Base-by-base conservation (phyloP, 2,888 invertebrate genomes). In the Podabrus alpinus region DNA sequence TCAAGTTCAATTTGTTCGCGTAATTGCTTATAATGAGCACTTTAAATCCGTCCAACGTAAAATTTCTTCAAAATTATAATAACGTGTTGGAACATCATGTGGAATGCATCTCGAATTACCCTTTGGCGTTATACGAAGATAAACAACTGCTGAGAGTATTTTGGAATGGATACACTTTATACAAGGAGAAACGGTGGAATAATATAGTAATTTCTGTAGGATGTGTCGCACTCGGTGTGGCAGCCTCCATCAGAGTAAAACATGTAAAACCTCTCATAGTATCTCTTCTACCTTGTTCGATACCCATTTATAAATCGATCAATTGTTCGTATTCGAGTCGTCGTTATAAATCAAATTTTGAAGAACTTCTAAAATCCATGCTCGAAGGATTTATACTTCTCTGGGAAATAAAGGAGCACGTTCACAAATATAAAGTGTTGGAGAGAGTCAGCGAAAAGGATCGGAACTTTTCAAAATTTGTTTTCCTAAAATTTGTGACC, bases 101-200 rank as follows among this genome's bases (percentile, higher is more conserved):
- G 4, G 59, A 71, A 15, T 60, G 73, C 10, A 76, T 76, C 61
- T 69, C 72, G 16, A 59, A 71, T n/a, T 76, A 73, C 11, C 61
- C 45, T 11, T n/a, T 76, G 17, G 16, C 69, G 2, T 29, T 76
- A 16, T 71, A 76, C 61, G 76, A 76, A 66, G 76, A 76, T n/a
- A 66, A 66, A 59, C 45, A 71, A 15, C 59, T 76, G 16, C 9
- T 76, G 0, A 16, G 66, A 15, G 71, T 66, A 9, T 76, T 72
- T 60, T 76, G 76, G 76, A 45, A 69, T 21, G 71, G 62, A 45
- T 62, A 24, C 11, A 4, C 64, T 15, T 0, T 72, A n/a, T n/a
- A 13, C 2, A 62, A 25, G 10, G 13, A 29, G 3, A 66, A 16
- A 4, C 13, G 9, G 24, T 66, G 45, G 15, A 64, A 64, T 16